Evolutionary conservation across 2,797 vertebrate species (phyloP), one percentile per base, ranked within the genome.

Genomic region (Enteromius unitaeniatus): DNA sequence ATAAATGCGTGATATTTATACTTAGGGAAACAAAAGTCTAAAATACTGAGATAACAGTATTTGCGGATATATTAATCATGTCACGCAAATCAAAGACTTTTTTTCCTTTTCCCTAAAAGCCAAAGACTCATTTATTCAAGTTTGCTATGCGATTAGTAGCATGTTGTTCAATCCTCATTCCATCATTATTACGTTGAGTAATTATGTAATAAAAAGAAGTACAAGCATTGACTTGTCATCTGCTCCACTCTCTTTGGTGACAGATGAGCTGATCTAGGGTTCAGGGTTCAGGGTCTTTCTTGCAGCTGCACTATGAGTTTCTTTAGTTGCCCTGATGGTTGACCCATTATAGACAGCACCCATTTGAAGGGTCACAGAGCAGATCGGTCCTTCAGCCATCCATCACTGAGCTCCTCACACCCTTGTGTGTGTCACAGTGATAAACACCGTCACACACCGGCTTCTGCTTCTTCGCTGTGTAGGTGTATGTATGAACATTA

Each of bases 361-460:
- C 80, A 87, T 89, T 91, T 91, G 90, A 92, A 89, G 89, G 90
- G 87, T 87, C 81, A 91, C 42, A 82, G 86, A 84, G 89, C 86
- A 88, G 88, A 86, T 89, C 81, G 85, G 82, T 89, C 88, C 49
- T 77, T 87, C 83, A 89, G 84, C 89, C 86, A 87, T 91, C 79
- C 92, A 90, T 88, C 85, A 86, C 37, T 47, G 73, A 19, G 79
- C 23, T 72, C 53, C 26, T 19, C 40, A 67, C 64, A 72, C 47
- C 70, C 78, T 82, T 82, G 87, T 72, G 84, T 84, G 51, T 70
- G 70, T 82, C 75, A 79, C 74, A 42, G 26, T 2, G 83, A 85
- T 86, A 85, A 86, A 80, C 58, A 80, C 47, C 26, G 21, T 73
- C 45, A 11, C 26, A 74, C 70, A 13, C 2, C 17, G 21, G 47